Percentiles rank a stretch among this genome's conserved stretches.
These are phyloP conservation scores for Antechinus flavipes DNA, from an alignment of 2,113 vertebrate species.

Conservation along the genomic window DNA sequence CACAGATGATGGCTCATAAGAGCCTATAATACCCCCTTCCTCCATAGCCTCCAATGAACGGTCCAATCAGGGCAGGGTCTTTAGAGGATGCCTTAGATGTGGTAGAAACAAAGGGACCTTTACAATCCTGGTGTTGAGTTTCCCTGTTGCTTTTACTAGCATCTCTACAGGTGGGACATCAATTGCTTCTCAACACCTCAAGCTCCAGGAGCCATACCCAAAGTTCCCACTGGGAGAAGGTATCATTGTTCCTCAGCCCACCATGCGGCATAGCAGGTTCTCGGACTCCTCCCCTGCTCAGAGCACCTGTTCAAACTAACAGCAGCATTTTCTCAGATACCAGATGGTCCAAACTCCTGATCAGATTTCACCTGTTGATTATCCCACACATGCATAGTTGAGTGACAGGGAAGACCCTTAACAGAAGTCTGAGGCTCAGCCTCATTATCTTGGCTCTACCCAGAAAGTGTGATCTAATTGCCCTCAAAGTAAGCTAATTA, in stretches of 20 bases:
- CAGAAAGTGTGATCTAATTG: background rate
- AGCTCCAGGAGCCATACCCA: background rate
- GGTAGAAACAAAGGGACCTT: too few species aligned
- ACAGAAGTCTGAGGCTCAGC: too few species aligned
- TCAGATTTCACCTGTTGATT: background rate
- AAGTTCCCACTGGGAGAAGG: background rate
- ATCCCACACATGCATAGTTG: background rate
- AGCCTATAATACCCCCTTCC: too few species aligned
- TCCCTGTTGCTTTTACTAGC: too few species aligned
- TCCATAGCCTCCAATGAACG: too few species aligned
- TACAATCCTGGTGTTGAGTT: too few species aligned
- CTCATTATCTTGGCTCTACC: background rate
- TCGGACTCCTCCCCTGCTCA: background rate
- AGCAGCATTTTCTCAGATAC: background rate
- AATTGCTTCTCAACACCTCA: background rate
- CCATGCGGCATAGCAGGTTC: background rate
- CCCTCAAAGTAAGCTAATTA: background rate
- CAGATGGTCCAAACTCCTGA: background rate
- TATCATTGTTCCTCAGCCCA: background rate
- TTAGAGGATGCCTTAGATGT: too few species aligned
- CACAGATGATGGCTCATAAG: too few species aligned
- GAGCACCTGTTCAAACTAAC: background rate
- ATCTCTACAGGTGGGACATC: background rate
- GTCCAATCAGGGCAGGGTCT: too few species aligned
- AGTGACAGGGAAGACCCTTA: background rate